Percentiles rank a stretch among this genome's conserved stretches.
Conservation (phyloP, 1,140 invertebrate species). For the Lerema accius region DNA sequence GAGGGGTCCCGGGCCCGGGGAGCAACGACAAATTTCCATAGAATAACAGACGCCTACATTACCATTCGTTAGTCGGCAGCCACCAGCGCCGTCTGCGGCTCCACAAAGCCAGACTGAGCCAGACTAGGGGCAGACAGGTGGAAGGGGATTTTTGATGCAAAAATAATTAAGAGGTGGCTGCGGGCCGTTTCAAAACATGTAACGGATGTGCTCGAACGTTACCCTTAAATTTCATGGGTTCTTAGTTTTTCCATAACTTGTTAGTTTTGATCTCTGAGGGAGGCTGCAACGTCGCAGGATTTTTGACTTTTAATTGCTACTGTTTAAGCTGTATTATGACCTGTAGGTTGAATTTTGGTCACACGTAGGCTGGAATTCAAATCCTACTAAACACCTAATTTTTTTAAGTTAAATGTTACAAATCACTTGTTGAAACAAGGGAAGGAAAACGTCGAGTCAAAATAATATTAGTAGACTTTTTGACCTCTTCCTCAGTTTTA, state of each 20-base stretch:
- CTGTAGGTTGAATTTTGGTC: no score
- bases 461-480: no score
- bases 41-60: slow-evolving; percentile 17
- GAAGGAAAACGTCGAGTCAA: no score
- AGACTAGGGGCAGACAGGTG: slow-evolving; percentile 12
- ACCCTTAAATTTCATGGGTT: slow-evolving; percentile 6
- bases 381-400: no score
- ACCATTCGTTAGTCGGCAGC: slow-evolving; percentile 18
- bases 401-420: no score
- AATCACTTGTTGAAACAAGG: no score
- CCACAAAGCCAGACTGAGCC: slow-evolving; percentile 21
- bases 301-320: no score
- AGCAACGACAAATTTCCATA: slow-evolving; percentile 18
- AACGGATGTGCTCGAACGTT: slow-evolving; percentile 7
- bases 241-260: not conserved
- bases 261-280: not conserved
- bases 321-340: no score
- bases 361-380: no score
- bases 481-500: no score
- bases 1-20: not conserved
- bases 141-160: slow-evolving; percentile 9
- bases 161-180: slow-evolving; percentile 22
- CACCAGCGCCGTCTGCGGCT: not conserved
- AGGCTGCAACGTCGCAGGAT: no score
- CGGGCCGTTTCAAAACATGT: not conserved